These are phyloP conservation scores for Microtus richardsoni DNA, from an alignment of 2,113 vertebrate genomes.

Conservation along the genomic window DNA sequence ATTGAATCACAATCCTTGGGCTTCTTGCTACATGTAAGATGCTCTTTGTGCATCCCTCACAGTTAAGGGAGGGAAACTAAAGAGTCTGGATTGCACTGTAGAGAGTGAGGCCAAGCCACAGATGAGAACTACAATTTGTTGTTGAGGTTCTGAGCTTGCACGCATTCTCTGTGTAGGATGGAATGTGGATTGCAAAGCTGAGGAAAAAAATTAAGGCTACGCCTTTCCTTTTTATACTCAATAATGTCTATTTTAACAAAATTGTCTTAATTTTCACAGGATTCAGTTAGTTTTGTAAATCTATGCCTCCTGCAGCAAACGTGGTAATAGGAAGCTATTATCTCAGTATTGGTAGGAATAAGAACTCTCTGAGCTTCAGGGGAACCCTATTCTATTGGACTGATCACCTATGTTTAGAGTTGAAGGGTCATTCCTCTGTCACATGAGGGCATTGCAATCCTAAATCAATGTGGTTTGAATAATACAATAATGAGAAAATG, in stretches of 20 bases:
- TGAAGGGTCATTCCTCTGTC: slow-evolving; percentile 74
- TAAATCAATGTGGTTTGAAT: slow-evolving; percentile 79
- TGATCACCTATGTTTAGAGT: slow-evolving; percentile 77
- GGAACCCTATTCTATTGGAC: slow-evolving; percentile 74
- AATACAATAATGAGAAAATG: slow-evolving; percentile 73
- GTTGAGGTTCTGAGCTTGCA: background rate
- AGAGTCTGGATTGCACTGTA: background rate
- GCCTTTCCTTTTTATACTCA: background rate
- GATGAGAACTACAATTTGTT: background rate
- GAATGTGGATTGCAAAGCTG: background rate
- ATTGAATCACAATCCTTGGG: background rate
- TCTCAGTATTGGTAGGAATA: slow-evolving; percentile 54
- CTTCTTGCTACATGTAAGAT: background rate
- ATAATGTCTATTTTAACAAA: background rate
- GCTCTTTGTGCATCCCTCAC: background rate
- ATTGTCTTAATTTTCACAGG: background rate
- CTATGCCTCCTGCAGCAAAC: background rate
- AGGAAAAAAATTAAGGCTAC: background rate
- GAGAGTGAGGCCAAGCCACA: background rate
- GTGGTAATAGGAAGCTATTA: background rate
- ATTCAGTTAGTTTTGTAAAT: slow-evolving; percentile 28
- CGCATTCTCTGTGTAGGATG: background rate
- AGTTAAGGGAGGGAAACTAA: background rate
- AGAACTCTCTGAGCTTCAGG: slow-evolving; percentile 75
- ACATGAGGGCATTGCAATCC: slow-evolving; percentile 71